These are phyloP conservation scores for Desmodus rotundus DNA, from an alignment of 2,113 vertebrate genomes.

Conservation along the genomic window DNA sequence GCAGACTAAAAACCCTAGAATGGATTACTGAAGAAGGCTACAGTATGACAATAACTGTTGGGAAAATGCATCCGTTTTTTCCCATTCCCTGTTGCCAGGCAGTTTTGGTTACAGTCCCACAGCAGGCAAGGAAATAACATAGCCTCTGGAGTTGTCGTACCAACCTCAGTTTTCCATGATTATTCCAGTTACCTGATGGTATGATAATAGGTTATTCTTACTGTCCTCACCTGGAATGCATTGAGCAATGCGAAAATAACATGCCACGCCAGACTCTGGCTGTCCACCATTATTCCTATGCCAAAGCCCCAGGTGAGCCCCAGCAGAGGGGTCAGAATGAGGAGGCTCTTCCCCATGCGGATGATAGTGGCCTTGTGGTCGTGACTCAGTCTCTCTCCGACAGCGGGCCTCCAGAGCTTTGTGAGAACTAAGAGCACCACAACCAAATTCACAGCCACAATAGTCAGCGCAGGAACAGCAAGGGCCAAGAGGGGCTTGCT, in stretches of 20 bases:
- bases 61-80: background rate
- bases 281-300: slow-evolving; percentile 78
- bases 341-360: slow-evolving; percentile 81
- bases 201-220: background rate
- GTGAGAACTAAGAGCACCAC: slow-evolving; percentile 82
- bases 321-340: slow-evolving; percentile 85
- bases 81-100: background rate
- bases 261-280: slow-evolving; percentile 61
- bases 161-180: background rate
- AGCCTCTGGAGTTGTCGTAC: no score
- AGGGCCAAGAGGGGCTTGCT: slow-evolving; percentile 85
- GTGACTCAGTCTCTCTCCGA: slow-evolving; percentile 64
- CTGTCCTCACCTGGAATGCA: slow-evolving; percentile 84
- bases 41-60: background rate
- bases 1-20: background rate
- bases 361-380: slow-evolving; percentile 76
- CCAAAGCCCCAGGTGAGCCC: slow-evolving; percentile 88
- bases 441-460: slow-evolving; percentile 82
- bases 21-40: background rate
- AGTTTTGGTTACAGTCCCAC: background rate
- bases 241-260: slow-evolving; percentile 84
- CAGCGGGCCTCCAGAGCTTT: slow-evolving; percentile 81
- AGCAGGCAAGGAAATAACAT: background rate
- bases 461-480: slow-evolving; percentile 82
- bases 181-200: background rate